Base-by-base conservation (phyloP, 2,113 vertebrate species). In the Psittacara wagleri region DNA sequence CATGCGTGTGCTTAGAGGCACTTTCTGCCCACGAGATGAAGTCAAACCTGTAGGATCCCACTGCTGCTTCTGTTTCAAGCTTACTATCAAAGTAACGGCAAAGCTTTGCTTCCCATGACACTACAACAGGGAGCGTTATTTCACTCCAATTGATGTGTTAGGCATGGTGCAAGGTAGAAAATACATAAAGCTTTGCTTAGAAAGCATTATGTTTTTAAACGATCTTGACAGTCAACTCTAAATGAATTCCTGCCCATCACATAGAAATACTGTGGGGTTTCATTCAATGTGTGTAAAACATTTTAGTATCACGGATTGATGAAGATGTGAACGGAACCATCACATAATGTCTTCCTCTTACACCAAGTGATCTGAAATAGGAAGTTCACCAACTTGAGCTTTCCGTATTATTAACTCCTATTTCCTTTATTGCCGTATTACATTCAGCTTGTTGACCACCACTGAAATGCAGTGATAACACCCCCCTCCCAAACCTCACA, bases 1-100 rank as follows among this genome's bases (percentile, higher is more conserved):
- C 54, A n/a, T 0, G 7, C 4, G 59, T 10, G 15, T 0, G 13
- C 33, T 72, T 17, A 19, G 57, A 67, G 48, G 35, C 54, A 35
- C 24, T n/a, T 90, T 66, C n/a, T 86, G 39, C 57, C n/a, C 76
- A 17, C 2, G 5, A 39, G 44, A 61, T 1, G 19, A 67, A 74
- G 74, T 20, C 35, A 82, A 70, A 55, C 8, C 33, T 31, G 28
- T 4, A 63, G 44, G 54, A 73, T 66, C n/a, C 25, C 67, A 80
- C 22, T 7, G 2, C 52, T 49, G 28, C 13, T 66, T 44, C 48
- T n/a, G 22, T 8, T n/a, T 25, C 46, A 18, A 43, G 64, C 9
- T 61, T 13, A 4, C 35, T 2, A 6, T 0, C 22, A 7, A 37
- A 55, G 16, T 27, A 35, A 68, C 3, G 14, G 9, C 25, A 41